Percentiles rank a stretch among this genome's conserved stretches.
Conservation (phyloP, 2,113 vertebrate species). For the Castor canadensis region DNA sequence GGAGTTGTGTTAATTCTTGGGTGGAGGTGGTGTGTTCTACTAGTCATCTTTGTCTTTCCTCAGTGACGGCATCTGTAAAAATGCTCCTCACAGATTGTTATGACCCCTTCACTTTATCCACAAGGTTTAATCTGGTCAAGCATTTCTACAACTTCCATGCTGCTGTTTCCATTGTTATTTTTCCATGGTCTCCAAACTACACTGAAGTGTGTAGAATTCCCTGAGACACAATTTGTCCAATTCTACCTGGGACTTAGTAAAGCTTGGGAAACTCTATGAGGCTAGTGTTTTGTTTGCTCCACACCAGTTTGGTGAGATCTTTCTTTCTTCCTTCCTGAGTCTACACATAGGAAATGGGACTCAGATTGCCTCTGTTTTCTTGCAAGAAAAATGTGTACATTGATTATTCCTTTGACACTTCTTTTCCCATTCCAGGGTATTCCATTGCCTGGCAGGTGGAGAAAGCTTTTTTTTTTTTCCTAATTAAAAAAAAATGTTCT, state of each 20-base stretch:
- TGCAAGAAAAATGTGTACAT: not conserved
- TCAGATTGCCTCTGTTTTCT: not conserved
- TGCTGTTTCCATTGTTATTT: not conserved
- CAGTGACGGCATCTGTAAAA: not conserved
- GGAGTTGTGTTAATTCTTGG: not conserved
- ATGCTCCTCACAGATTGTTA: not conserved
- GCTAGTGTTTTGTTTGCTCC: not conserved
- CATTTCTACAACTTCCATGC: not conserved
- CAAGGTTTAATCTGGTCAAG: not conserved
- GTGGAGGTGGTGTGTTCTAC: not conserved
- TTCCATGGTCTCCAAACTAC: not conserved
- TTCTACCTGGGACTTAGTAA: not conserved
- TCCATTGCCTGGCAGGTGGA: not conserved
- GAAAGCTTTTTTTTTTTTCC: not conserved
- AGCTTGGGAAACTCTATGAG: not conserved
- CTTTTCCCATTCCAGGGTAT: not conserved
- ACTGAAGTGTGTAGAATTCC: not conserved
- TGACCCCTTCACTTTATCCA: not conserved
- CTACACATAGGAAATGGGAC: not conserved
- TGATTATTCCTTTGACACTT: not conserved
- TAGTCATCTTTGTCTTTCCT: not conserved
- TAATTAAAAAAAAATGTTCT: not conserved
- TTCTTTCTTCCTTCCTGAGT: not conserved
- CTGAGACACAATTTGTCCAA: not conserved
- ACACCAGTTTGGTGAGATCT: not conserved